Conservation (phyloP, 2,113 vertebrate species). For the Azemiops feae region DNA sequence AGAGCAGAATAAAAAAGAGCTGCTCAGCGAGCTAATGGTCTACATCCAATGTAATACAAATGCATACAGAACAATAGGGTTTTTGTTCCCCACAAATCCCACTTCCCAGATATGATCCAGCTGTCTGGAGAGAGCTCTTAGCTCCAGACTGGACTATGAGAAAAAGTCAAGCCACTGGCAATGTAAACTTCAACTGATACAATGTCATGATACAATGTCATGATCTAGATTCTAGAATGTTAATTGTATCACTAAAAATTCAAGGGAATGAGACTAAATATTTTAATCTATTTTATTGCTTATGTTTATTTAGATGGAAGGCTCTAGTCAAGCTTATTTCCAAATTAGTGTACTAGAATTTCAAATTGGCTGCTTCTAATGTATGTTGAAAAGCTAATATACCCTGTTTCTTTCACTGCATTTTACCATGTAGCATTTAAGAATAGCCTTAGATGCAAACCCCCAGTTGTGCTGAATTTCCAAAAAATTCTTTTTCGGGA, state of each 20-base stretch:
- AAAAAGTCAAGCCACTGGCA: not conserved
- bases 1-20: not conserved
- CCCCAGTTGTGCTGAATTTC: conserved; percentile 4
- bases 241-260: not conserved
- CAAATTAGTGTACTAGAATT: not conserved
- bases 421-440: not conserved
- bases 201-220: not conserved
- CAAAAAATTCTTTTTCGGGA: conserved; percentile 9
- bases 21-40: not conserved
- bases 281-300: not conserved
- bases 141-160: not conserved
- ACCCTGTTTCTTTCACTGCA: not conserved
- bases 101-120: not conserved
- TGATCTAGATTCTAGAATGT: not conserved
- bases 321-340: not conserved
- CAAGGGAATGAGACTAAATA: not conserved
- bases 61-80: not conserved
- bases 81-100: not conserved
- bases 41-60: not conserved
- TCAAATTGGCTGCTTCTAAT: not conserved
- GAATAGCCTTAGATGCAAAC: not conserved
- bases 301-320: not conserved
- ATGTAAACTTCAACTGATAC: not conserved
- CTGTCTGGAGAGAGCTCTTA: not conserved
- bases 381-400: not conserved